Base-by-base conservation (phyloP, 1,140 invertebrate genomes). In the Cyphomyrmex costatus region DNA sequence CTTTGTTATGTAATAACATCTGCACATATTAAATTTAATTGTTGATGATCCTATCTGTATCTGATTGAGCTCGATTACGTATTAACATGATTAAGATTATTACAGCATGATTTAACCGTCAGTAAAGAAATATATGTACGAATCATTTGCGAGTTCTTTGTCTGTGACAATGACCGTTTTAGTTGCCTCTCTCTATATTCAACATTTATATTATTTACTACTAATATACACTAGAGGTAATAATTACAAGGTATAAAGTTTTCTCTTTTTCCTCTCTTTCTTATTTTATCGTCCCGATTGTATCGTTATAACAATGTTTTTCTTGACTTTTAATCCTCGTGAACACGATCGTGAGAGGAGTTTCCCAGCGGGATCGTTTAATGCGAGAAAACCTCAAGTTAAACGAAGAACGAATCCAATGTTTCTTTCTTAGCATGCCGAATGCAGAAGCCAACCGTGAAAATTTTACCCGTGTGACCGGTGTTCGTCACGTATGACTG, bases 401-500 rank as follows among this genome's bases (percentile, higher is more conserved):
- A 21, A 49, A 33, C 6, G 27, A 53, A 7, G 24, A 33, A 30
- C 77, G n/a, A 66, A 53, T 66, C 30, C 19, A 51, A 70, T 80
- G 42, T 71, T 42, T 65, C 51, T 58, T 14, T 68, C 65, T 27
- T 36, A 19, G 53, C 53, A 30, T 60, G 21, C 30, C 73, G 53
- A 58, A 60, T 60, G 73, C 60, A 66, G 21, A 60, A 24, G 5
- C 60, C 19, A 27, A n/a, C 51, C 51, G 33, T 82, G 53, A 63
- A 63, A 82, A 85, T 71, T 92, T 93, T 92, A 97, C 97, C 97
- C 78, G 97, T 98, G 87, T 98, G 97, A 16, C 97, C 97, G 93
- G 97, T 98, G 90, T 98, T 98, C 24, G 94, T 95, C 83, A 98
- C 93, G n/a, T 95, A 94, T 0, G 96, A 95, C 21, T 92, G 91